Percentiles rank a stretch among this genome's conserved stretches.
Conservation (phyloP, 2,888 invertebrate genomes). For the Thalpophila matura region DNA sequence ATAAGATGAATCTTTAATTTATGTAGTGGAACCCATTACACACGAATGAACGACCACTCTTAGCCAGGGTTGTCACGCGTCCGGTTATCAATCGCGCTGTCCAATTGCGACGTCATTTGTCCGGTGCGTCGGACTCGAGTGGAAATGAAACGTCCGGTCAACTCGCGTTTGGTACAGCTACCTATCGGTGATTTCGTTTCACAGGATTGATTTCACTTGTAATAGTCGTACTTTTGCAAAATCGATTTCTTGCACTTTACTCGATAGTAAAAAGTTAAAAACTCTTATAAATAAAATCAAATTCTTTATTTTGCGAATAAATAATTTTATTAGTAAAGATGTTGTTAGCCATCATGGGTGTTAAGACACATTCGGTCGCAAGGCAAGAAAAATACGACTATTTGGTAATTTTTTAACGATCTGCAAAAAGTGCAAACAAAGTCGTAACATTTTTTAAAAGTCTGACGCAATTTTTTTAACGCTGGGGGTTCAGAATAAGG, state of each 20-base stretch:
- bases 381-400: too few species aligned
- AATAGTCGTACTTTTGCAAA: neutral
- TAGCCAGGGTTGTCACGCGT: conserved; percentile 31
- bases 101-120: conserved; percentile 16
- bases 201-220: conserved; percentile 16
- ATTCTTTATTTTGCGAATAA: too few species aligned
- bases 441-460: too few species aligned
- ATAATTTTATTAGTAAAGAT: too few species aligned
- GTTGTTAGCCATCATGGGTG: too few species aligned
- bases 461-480: too few species aligned
- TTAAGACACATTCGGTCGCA: too few species aligned
- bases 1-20: conserved; percentile 16
- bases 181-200: conserved; percentile 10
- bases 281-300: too few species aligned
- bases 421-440: too few species aligned
- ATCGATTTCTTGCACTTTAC: neutral
- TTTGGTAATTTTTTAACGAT: too few species aligned
- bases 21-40: conserved; percentile 40
- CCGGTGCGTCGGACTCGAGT: conserved; percentile 22
- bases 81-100: conserved; percentile 1
- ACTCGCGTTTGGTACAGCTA: conserved; percentile 19
- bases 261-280: too few species aligned
- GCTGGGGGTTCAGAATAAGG: too few species aligned
- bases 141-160: conserved; percentile 54
- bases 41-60: conserved; percentile 26